Percentiles rank a stretch among this genome's conserved stretches.
These are phyloP conservation scores for Amphiduros pacificus DNA, from an alignment of 2,888 invertebrate species.

Conservation along the genomic window DNA sequence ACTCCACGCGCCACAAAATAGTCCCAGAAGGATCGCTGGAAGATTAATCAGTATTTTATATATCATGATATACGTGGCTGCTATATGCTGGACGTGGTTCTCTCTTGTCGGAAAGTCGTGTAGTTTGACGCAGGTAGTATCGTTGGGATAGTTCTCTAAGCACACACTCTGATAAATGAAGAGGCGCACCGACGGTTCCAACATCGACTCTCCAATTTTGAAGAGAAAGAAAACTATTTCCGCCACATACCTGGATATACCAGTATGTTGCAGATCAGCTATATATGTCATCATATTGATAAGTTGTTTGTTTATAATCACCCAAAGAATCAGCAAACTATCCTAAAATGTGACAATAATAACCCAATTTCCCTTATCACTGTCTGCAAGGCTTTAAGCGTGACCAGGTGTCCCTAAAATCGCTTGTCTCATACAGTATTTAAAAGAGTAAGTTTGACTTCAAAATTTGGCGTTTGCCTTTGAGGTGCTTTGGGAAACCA, in stretches of 20 bases:
- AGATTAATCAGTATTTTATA: slow-evolving; percentile 55
- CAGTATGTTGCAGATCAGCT: no score
- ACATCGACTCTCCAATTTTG: slow-evolving; percentile 56
- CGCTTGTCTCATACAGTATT: no score
- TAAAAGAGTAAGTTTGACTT: no score
- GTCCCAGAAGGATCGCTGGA: slow-evolving; percentile 53
- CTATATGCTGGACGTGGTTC: slow-evolving; percentile 40
- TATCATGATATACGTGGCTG: slow-evolving; percentile 49
- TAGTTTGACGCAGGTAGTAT: slow-evolving; percentile 21
- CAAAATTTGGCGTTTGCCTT: no score
- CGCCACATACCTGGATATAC: slow-evolving; percentile 27
- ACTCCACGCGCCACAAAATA: slow-evolving; percentile 59
- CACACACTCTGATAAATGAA: slow-evolving; percentile 53
- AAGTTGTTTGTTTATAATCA: no score
- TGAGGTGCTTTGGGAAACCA: no score
- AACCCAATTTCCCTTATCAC: no score
- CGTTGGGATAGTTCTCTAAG: slow-evolving; percentile 17
- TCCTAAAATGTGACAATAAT: no score
- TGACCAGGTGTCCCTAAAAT: no score
- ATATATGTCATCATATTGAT: no score
- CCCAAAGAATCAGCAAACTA: no score
- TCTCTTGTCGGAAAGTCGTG: slow-evolving; percentile 36
- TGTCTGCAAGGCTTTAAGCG: no score
- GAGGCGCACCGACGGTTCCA: slow-evolving; percentile 54
- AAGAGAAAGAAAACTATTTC: slow-evolving; percentile 56